Percentiles rank a stretch among this genome's conserved stretches.
These are phyloP conservation scores for Rotaria sp. DNA, from an alignment of 2,888 invertebrate species.

Conservation along the genomic window DNA sequence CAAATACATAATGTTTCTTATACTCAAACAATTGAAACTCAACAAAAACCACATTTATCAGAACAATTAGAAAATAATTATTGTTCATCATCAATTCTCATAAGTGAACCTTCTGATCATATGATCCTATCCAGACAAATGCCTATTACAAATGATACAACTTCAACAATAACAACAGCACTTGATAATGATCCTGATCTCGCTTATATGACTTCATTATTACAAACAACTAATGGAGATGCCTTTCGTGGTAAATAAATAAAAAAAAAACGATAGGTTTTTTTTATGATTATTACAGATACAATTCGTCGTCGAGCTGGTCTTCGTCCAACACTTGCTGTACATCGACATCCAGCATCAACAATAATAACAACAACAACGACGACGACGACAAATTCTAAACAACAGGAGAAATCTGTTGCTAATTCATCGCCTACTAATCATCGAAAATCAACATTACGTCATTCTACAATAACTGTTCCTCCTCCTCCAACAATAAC, in stretches of 20 bases:
- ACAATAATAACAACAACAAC: neutral
- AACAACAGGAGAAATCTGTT: neutral
- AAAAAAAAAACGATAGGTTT: neutral
- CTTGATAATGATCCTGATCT: neutral
- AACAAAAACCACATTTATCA: neutral
- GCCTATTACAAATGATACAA: neutral
- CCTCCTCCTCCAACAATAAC: neutral
- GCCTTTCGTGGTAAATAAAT: neutral
- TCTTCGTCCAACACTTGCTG: neutral
- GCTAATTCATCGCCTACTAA: neutral
- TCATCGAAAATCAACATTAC: neutral
- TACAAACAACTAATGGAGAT: neutral
- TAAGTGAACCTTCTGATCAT: neutral
- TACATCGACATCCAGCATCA: neutral
- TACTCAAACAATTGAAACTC: neutral
- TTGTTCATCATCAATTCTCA: neutral
- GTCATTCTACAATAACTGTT: neutral
- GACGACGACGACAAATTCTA: neutral
- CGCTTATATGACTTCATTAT: neutral
- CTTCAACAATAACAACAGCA: neutral
- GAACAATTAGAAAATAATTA: neutral
- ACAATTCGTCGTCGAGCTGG: neutral
- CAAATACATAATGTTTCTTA: neutral
- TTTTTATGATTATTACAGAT: neutral
- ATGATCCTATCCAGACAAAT: neutral